phyloP scores from a whole-genome alignment of 1,140 invertebrate species.

The Lasaia peninsularis region DNA sequence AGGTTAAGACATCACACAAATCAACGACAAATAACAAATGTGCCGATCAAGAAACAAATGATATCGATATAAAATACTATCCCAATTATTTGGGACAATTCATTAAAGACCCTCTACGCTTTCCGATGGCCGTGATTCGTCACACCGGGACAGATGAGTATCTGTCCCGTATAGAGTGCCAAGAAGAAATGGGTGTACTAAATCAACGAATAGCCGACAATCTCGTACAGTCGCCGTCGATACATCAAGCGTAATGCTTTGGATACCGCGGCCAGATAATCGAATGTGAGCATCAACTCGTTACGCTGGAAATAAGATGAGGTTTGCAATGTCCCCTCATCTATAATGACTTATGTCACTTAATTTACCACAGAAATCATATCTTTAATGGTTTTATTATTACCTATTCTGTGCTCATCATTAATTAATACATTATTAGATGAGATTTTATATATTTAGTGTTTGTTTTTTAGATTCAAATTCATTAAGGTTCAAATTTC shows the following conservation, averaged over 20 bases:
- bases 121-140: conserved; percentile 66
- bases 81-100: conserved; percentile 76
- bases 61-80: conserved; percentile 70
- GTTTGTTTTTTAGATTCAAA: conserved; percentile 1
- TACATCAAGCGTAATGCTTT: conserved; percentile 75
- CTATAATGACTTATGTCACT: conserved; percentile 42
- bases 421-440: background rate
- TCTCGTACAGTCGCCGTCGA: conserved; percentile 68
- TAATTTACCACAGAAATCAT: conserved; percentile 36
- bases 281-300: conserved; percentile 75
- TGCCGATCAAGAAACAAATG: conserved; percentile 65
- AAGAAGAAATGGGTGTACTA: conserved; percentile 69
- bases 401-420: background rate
- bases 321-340: conserved; percentile 39
- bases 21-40: conserved; percentile 67
- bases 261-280: conserved; percentile 75
- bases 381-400: conserved; percentile 30
- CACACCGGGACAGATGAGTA: conserved; percentile 67
- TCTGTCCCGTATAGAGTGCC: conserved; percentile 65
- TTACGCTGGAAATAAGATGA: conserved; percentile 74
- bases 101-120: conserved; percentile 66
- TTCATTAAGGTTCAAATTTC: conserved; percentile 46
- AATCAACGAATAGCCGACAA: conserved; percentile 70
- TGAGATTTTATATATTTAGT: background rate
- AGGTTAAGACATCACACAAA: conserved; percentile 67